Conservation (phyloP, 2,113 vertebrate genomes). For the Puffinus mauretanicus region DNA sequence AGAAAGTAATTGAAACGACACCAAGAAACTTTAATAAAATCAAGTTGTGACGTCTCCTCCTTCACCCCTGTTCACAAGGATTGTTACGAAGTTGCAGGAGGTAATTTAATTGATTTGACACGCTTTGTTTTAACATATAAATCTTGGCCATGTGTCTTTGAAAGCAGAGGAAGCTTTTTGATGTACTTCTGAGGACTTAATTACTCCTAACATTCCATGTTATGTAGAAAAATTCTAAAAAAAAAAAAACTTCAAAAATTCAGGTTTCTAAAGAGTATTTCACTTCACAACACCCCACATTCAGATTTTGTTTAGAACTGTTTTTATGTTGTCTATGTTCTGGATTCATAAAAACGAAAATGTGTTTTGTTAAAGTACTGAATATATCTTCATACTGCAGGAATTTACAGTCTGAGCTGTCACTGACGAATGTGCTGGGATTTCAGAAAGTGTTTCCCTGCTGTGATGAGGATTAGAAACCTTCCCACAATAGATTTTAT, state of each 20-base stretch:
- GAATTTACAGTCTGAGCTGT: slow-evolving; percentile 20
- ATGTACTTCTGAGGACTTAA: not conserved
- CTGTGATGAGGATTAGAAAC: slow-evolving; percentile 22
- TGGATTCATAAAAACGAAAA: not conserved
- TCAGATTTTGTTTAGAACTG: not conserved
- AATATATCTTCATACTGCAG: not conserved
- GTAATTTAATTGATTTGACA: not conserved
- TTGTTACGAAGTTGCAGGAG: not conserved
- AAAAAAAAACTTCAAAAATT: not conserved
- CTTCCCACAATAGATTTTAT: slow-evolving; percentile 18
- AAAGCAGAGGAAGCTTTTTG: not conserved
- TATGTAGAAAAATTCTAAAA: not conserved
- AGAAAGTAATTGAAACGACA: not conserved
- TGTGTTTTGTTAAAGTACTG: not conserved
- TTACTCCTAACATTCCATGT: not conserved
- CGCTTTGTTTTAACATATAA: not conserved
- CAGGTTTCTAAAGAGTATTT: not conserved
- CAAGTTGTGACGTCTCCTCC: not conserved
- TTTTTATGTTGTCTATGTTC: not conserved
- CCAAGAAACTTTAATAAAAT: not conserved
- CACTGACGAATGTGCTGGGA: not conserved
- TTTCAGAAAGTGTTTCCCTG: slow-evolving; percentile 32
- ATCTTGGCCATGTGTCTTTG: not conserved
- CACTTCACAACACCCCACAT: not conserved
- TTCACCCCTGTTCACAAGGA: not conserved